Conservation (phyloP, 2,888 invertebrate genomes). For the Lochmaea crataegi region DNA sequence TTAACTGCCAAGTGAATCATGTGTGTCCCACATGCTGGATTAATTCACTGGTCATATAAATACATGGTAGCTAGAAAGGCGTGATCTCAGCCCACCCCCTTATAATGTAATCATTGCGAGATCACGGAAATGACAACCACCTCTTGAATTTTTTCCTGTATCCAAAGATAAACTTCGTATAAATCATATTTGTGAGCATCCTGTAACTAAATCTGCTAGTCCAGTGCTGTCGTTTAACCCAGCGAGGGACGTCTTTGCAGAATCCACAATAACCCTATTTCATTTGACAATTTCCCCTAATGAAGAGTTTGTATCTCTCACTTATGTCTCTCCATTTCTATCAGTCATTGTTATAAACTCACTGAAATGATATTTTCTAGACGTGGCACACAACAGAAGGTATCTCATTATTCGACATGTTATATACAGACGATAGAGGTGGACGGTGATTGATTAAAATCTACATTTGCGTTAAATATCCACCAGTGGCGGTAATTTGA, state of each 20-base stretch:
- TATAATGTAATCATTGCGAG: too few relatives aligned
- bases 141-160: too few relatives aligned
- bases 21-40: too few relatives aligned
- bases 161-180: too few relatives aligned
- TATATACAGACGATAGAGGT: background rate
- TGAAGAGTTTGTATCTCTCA: slow-evolving; percentile 21
- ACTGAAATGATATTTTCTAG: slow-evolving; percentile 26
- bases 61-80: too few relatives aligned
- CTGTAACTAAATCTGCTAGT: background rate
- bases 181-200: background rate
- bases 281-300: slow-evolving; percentile 35
- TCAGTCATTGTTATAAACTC: slow-evolving; percentile 27
- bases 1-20: too few relatives aligned
- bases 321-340: slow-evolving; percentile 1
- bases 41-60: too few relatives aligned
- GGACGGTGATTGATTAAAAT: background rate
- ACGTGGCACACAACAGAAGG: background rate
- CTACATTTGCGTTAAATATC: too few relatives aligned
- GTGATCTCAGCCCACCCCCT: too few relatives aligned
- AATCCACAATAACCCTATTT: slow-evolving; percentile 33
- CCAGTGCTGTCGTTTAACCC: background rate
- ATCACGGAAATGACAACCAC: too few relatives aligned
- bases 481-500: too few relatives aligned
- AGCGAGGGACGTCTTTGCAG: slow-evolving; percentile 11
- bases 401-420: background rate